A percentile compares a stretch with the other conserved stretches of the same genome.
Conservation (phyloP, 2,888 invertebrate species). For the Punctoribates punctum region DNA sequence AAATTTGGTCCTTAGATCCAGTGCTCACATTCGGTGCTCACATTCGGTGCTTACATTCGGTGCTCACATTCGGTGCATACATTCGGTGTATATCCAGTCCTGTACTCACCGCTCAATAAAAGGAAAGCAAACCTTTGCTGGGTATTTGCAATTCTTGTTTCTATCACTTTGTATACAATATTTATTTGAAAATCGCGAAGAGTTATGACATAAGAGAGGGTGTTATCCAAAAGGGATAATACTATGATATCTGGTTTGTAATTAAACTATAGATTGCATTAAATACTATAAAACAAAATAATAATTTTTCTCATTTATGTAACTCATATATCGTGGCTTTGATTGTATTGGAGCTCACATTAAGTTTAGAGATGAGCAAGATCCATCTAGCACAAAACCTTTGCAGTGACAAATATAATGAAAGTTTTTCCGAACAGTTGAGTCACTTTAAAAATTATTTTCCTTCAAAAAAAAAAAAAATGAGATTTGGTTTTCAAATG, state of each 20-base stretch:
- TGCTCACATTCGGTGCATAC: neutral
- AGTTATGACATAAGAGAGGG: conserved; percentile 21
- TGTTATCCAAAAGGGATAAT: conserved; percentile 6
- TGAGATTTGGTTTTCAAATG: too few species aligned
- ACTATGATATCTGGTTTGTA: neutral
- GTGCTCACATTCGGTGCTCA: neutral
- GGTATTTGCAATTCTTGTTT: neutral
- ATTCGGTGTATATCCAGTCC: neutral
- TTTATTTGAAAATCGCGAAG: neutral
- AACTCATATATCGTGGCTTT: conserved; percentile 17
- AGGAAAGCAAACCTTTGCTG: neutral
- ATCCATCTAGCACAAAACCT: too few species aligned
- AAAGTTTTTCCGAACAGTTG: too few species aligned
- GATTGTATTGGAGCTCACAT: neutral
- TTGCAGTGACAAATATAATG: too few species aligned
- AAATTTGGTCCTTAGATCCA: neutral
- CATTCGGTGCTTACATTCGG: neutral
- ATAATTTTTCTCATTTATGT: conserved; percentile 10
- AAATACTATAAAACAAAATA: conserved; percentile 25
- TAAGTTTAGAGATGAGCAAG: too few species aligned
- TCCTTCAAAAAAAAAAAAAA: too few species aligned
- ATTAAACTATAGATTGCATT: conserved; percentile 22
- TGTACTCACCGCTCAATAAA: neutral
- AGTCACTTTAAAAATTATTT: too few species aligned
- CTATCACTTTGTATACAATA: neutral